Evolutionary conservation across 2,888 invertebrate genomes (phyloP).

Genomic region (Caenorhabditis uteleia): DNA sequence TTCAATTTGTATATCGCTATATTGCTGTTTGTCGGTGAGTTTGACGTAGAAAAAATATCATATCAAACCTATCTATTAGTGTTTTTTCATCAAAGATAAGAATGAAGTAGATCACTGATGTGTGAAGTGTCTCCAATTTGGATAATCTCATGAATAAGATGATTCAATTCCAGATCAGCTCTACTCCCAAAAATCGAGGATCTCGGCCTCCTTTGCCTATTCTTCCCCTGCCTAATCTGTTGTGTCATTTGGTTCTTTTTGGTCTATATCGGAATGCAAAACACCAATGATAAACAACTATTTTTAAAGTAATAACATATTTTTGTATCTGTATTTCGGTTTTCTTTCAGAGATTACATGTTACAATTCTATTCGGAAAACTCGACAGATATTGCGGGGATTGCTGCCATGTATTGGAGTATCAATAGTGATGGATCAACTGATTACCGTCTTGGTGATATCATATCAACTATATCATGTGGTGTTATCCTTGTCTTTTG

Average conservation of each 20-base stretch:
- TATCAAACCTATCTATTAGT: too few relatives aligned
- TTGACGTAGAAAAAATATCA: too few relatives aligned
- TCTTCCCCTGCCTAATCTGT: slow-evolving; percentile 15
- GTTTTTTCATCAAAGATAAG: too few relatives aligned
- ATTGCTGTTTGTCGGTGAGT: slow-evolving; percentile 16
- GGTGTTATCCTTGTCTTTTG: slow-evolving; percentile 8
- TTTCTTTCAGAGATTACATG: slow-evolving; percentile 11
- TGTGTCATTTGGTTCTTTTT: slow-evolving; percentile 14
- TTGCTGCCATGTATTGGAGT: slow-evolving; percentile 18
- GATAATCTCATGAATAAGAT: too few relatives aligned
- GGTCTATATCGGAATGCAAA: slow-evolving; percentile 18
- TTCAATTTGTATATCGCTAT: slow-evolving; percentile 23
- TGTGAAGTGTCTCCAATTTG: too few relatives aligned
- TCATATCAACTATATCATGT: slow-evolving; percentile 9
- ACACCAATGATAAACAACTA: slow-evolving; percentile 16
- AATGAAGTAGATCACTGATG: too few relatives aligned
- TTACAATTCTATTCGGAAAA: slow-evolving; percentile 5
- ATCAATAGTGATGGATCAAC: slow-evolving; percentile 2
- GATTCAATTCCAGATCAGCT: too few relatives aligned
- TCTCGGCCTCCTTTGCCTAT: slow-evolving; percentile 6
- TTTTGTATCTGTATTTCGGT: too few relatives aligned
- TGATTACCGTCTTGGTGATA: too few relatives aligned
- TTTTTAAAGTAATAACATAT: slow-evolving; percentile 10
- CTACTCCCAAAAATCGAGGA: too few relatives aligned
- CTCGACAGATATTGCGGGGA: slow-evolving; percentile 4